phyloP scores from a whole-genome alignment of 2,888 invertebrate genomes.

The Drepanosiphum platanoidis region DNA sequence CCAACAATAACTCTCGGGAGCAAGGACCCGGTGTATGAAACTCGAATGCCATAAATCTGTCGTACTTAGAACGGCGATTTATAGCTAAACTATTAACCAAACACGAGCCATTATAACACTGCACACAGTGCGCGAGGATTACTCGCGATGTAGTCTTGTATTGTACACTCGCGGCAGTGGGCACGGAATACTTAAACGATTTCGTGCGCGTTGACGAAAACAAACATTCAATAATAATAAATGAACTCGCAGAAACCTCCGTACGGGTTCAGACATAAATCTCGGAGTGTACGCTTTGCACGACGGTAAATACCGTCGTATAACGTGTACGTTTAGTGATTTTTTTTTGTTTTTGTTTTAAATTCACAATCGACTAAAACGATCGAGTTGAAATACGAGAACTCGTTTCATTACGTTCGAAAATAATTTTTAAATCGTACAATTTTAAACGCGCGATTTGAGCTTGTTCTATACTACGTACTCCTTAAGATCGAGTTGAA shows the following conservation, averaged over 20 bases:
- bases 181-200: background rate
- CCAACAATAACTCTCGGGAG: constrained; percentile 16
- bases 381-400: too few species aligned
- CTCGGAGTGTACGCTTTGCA: background rate
- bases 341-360: too few species aligned
- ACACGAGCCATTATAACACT: constrained; percentile 24
- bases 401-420: too few species aligned
- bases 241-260: background rate
- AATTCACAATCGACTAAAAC: too few species aligned
- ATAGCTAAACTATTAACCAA: constrained; percentile 47
- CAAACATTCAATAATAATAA: background rate
- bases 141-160: constrained; percentile 9
- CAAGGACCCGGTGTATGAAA: constrained; percentile 26
- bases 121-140: constrained; percentile 20
- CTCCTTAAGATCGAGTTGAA: too few species aligned
- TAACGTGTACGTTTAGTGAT: background rate
- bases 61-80: constrained; percentile 46
- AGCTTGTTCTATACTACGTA: too few species aligned
- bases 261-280: background rate
- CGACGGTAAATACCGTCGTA: background rate
- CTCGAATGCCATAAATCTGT: constrained; percentile 57
- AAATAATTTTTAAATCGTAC: too few species aligned
- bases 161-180: background rate
- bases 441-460: too few species aligned
- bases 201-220: constrained; percentile 6